Evolutionary conservation across 2,113 vertebrate genomes (phyloP).

Genomic region (Acinonyx jubatus): DNA sequence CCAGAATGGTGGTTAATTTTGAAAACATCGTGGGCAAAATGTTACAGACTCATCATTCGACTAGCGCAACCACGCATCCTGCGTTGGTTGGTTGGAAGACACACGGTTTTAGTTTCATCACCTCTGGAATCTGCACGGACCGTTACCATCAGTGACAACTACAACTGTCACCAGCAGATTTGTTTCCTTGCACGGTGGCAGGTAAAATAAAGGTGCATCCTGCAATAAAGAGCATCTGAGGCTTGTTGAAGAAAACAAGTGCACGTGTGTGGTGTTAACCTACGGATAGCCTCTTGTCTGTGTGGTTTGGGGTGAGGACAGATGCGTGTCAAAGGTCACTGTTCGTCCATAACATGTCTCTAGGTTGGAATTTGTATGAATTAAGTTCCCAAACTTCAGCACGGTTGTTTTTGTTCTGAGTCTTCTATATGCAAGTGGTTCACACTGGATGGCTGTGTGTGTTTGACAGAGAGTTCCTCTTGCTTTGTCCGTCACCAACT

Average conservation of each 20-base stretch:
- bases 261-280: too few relatives aligned
- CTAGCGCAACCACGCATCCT: neutral
- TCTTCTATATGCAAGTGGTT: neutral
- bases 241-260: neutral
- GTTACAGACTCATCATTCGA: neutral
- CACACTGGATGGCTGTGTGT: neutral
- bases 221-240: neutral
- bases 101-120: too few relatives aligned
- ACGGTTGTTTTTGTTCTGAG: neutral
- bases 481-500: neutral
- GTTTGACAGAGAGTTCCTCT: neutral
- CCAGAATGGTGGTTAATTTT: neutral
- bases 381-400: neutral
- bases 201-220: neutral
- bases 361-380: neutral
- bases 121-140: neutral
- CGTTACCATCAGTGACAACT: neutral
- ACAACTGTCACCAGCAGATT: neutral
- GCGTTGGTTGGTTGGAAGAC: neutral
- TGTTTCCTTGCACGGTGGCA: neutral
- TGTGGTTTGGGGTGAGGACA: neutral
- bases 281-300: accelerated
- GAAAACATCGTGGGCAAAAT: neutral
- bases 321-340: neutral
- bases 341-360: neutral